phyloP scores from a whole-genome alignment of 2,888 invertebrate species.

The Tiliacea aurago region DNA sequence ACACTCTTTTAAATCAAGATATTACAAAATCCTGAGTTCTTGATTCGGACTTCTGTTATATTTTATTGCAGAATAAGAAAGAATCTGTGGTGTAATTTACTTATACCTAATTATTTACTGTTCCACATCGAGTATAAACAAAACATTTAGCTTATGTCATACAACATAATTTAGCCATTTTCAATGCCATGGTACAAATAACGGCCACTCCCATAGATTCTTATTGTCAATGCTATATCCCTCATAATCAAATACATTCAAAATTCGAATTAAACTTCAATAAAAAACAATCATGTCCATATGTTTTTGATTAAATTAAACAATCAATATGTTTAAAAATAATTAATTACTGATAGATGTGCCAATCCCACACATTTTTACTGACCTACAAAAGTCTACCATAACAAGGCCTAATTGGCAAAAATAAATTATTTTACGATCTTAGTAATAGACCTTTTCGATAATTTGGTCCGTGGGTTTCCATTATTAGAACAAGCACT shows the following conservation, averaged over 20 bases:
- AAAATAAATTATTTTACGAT: constrained; percentile 15
- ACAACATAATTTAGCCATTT: constrained; percentile 8
- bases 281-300: constrained; percentile 39
- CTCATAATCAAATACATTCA: constrained; percentile 18
- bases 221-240: constrained; percentile 36
- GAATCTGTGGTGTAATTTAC: too few species aligned
- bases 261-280: constrained; percentile 35
- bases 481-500: background rate
- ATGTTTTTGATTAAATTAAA: constrained; percentile 17
- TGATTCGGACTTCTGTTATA: too few species aligned
- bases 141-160: constrained; percentile 40
- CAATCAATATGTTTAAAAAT: constrained; percentile 33
- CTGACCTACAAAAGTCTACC: constrained; percentile 1
- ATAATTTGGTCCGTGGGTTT: background rate
- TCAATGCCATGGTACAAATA: constrained; percentile 36
- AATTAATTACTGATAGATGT: constrained; percentile 39
- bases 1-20: too few species aligned
- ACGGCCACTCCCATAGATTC: constrained; percentile 47
- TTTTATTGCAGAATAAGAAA: too few species aligned
- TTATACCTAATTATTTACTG: background rate
- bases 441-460: background rate
- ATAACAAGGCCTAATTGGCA: constrained; percentile 22
- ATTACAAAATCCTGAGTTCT: too few species aligned
- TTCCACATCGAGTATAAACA: constrained; percentile 27
- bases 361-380: constrained; percentile 39